These are phyloP conservation scores for Phyllostomus hastatus DNA, from an alignment of 2,113 vertebrate species.

Conservation along the genomic window DNA sequence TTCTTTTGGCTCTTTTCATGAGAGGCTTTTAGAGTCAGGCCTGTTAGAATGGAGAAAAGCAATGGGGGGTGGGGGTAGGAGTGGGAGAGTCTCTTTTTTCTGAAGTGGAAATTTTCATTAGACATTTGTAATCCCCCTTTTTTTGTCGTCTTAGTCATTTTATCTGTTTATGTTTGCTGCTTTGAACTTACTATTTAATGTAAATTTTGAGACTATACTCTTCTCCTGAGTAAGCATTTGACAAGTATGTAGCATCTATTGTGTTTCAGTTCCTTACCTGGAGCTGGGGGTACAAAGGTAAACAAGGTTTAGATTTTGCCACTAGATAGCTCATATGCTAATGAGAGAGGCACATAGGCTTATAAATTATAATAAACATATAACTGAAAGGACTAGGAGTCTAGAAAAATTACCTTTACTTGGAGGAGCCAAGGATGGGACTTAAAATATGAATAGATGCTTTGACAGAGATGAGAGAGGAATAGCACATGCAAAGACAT, in stretches of 20 bases:
- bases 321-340: background rate
- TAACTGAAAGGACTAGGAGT: background rate
- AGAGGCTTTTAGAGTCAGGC: background rate
- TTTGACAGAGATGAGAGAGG: background rate
- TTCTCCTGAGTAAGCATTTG: background rate
- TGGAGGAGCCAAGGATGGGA: background rate
- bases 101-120: background rate
- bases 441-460: background rate
- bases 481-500: background rate
- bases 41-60: background rate
- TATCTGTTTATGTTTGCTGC: background rate
- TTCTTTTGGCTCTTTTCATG: slow-evolving; percentile 34
- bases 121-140: background rate
- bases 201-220: background rate
- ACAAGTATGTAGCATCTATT: background rate
- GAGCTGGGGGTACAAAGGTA: background rate
- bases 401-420: background rate
- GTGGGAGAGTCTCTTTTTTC: background rate
- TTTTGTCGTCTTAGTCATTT: slow-evolving; percentile 5
- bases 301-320: background rate
- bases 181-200: background rate
- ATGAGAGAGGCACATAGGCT: background rate
- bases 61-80: background rate
- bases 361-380: background rate
- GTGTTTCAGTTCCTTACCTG: background rate